Evolutionary conservation across 2,888 invertebrate species (phyloP), one percentile per base, ranked within the genome.

Genomic region (Macaria notata): DNA sequence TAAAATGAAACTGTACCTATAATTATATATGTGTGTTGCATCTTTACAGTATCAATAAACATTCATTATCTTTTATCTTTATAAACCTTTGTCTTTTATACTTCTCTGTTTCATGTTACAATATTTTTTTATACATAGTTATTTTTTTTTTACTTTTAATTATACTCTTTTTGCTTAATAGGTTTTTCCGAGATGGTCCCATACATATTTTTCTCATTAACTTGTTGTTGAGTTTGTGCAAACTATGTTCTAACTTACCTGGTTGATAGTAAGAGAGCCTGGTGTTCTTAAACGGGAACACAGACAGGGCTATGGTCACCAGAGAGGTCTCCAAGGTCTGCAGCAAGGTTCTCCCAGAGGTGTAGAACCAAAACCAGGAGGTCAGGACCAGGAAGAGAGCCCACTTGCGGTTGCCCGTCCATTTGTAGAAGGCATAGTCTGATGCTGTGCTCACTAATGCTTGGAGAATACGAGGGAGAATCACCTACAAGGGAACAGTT

Each of bases 361-460:
- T 97, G 80, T 98, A 99, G 79, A 97, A 96, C 94, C 97, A 96
- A 84, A 98, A 99, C 97, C 98, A 98, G 45, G 96, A 95, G 0
- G 95, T 93, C 0, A 95, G 86, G 49, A 97, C 93, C 55, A 95
- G 91, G 69, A 96, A 94, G 5, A 96, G 77, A 0, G 96, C 94
- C 95, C 96, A 96, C 82, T 95, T 94, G 52, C 94, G 93, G n/a
- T 88, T 89, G 0, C 94, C 94, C 0, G 94, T 93, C 96, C 96
- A 96, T 63, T 93, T 83, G 74, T 94, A 96, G 64, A 93, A 88
- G 56, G 86, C 81, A 70, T 95, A 94, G 81, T 99, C 98, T 0
- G 96, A 95, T 53, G 94, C 93, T 0, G 96, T 93, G 65, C 96
- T 95, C 8, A 98, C 69, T 0, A 94, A 4, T 0, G 96, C 96